These are phyloP conservation scores for Zelostemma sp. DNA, from an alignment of 1,140 invertebrate species.

Conservation along the genomic window DNA sequence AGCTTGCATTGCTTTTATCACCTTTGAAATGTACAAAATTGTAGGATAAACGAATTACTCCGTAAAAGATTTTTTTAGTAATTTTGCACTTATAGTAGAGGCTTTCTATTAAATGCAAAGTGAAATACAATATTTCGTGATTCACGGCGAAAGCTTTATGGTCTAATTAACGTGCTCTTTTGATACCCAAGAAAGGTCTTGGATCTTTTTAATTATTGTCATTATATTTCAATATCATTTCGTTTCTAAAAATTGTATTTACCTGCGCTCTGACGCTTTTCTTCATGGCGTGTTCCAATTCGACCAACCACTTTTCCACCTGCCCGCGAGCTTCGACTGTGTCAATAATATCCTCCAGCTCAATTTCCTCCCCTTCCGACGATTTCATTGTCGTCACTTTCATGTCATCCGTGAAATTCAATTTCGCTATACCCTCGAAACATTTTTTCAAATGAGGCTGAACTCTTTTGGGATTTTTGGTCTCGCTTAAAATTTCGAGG, in stretches of 20 bases:
- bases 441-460: slow-evolving; percentile 98
- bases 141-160: too few relatives aligned
- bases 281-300: slow-evolving; percentile 93
- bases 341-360: slow-evolving; percentile 84
- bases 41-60: too few relatives aligned
- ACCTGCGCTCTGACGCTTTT: slow-evolving; percentile 84
- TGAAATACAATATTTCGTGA: too few relatives aligned
- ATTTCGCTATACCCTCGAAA: slow-evolving; percentile 91
- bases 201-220: too few relatives aligned
- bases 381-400: slow-evolving; percentile 93
- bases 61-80: too few relatives aligned
- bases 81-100: too few relatives aligned
- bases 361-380: slow-evolving; percentile 87
- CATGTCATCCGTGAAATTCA: slow-evolving; percentile 88
- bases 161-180: too few relatives aligned
- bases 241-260: too few relatives aligned
- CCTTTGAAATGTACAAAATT: slow-evolving; percentile 46
- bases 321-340: slow-evolving; percentile 91
- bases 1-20: slow-evolving; percentile 73
- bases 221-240: too few relatives aligned
- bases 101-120: too few relatives aligned
- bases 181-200: too few relatives aligned
- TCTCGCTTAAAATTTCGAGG: slow-evolving; percentile 95
- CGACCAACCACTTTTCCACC: slow-evolving; percentile 96
- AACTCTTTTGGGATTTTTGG: slow-evolving; percentile 94